Conservation (phyloP, 2,888 invertebrate species). For the Caenorhabditis imperialis region DNA sequence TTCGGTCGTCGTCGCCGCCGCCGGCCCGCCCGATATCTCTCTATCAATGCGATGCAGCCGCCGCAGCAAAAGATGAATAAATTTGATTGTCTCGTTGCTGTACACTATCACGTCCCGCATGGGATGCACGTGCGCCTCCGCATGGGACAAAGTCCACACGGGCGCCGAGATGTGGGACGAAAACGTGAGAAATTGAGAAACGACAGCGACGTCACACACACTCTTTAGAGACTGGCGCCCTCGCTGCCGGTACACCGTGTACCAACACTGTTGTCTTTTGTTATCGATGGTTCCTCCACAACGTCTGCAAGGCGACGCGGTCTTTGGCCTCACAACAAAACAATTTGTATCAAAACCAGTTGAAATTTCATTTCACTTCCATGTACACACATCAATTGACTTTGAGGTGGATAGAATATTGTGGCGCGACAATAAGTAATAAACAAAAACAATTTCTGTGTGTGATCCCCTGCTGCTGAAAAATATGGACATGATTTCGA, state of each 20-base stretch:
- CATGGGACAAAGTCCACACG: conserved; percentile 57
- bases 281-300: conserved; percentile 39
- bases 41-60: conserved; percentile 26
- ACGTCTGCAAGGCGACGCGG: conserved; percentile 25
- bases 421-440: too few relatives aligned
- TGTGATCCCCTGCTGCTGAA: too few relatives aligned
- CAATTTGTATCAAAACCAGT: too few relatives aligned
- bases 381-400: too few relatives aligned
- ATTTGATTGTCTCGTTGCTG: conserved; percentile 32
- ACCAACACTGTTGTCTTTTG: conserved; percentile 17
- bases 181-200: conserved; percentile 52
- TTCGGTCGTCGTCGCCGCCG: conserved; percentile 9
- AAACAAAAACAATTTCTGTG: too few relatives aligned
- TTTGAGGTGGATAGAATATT: too few relatives aligned
- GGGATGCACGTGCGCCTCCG: conserved; percentile 53
- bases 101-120: conserved; percentile 29
- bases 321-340: too few relatives aligned
- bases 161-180: conserved; percentile 21
- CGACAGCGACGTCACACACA: conserved; percentile 35
- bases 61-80: conserved; percentile 32
- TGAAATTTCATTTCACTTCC: too few relatives aligned
- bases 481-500: too few relatives aligned
- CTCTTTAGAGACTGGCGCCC: conserved; percentile 6
- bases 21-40: background rate
- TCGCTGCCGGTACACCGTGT: conserved; percentile 40